phyloP scores from a whole-genome alignment of 2,888 invertebrate species.

The Timandra comae region DNA sequence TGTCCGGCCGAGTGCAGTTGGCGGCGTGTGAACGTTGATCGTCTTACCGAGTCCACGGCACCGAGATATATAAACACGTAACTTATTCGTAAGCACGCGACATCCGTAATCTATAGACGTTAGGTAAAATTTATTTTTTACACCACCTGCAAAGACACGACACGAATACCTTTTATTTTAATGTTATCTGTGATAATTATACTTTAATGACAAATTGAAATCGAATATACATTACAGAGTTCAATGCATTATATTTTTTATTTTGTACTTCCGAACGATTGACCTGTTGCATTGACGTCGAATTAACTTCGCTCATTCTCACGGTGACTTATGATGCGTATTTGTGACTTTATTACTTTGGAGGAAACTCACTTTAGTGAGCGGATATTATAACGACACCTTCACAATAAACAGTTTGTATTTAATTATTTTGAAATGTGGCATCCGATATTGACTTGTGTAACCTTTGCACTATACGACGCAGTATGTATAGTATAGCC shows the following conservation, averaged over 20 bases:
- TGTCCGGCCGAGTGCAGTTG: too few species aligned
- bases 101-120: constrained; percentile 20
- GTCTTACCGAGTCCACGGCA: constrained; percentile 5
- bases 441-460: too few species aligned
- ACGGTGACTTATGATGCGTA: constrained; percentile 19
- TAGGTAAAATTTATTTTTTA: constrained; percentile 33
- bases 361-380: constrained; percentile 7
- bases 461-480: constrained; percentile 13
- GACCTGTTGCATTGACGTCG: constrained; percentile 26
- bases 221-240: constrained; percentile 26
- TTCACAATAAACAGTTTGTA: neutral
- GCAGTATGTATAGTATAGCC: constrained; percentile 26
- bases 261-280: constrained; percentile 16
- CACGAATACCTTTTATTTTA: constrained; percentile 57
- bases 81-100: constrained; percentile 25
- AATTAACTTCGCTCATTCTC: constrained; percentile 26
- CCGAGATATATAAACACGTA: constrained; percentile 19
- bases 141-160: constrained; percentile 40
- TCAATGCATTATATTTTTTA: constrained; percentile 20
- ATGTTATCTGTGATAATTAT: constrained; percentile 72
- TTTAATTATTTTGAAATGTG: too few species aligned
- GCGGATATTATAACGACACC: constrained; percentile 4
- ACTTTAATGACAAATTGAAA: constrained; percentile 53
- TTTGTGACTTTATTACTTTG: constrained; percentile 14
- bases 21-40: too few species aligned